Evolutionary conservation across 2,797 vertebrate genomes (phyloP), one percentile per base, ranked within the genome.

Genomic region (Xiphorhynchus erythropygius): DNA sequence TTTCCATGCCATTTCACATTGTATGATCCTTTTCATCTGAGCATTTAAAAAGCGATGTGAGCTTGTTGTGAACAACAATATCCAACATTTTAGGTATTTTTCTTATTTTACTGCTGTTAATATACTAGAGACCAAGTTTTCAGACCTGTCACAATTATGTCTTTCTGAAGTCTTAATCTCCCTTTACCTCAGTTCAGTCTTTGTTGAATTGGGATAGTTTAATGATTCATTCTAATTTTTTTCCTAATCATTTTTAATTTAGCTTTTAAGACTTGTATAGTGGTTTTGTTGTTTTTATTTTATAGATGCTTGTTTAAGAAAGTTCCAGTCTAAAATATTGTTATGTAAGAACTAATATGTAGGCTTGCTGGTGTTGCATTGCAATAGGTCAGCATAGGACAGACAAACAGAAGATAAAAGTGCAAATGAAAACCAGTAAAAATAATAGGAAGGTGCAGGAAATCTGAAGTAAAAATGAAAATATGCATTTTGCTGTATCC

Each of bases 351-450:
- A 63, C 4, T 57, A 49, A 18, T 35, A 65, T 42, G 8, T 23
- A 16, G 27, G 9, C 12, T 73, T 83, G 8, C 41, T 27, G 35
- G 18, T 37, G 7, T 55, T 67, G 32, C 30, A 41, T 30, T 65
- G 35, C 62, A 74, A 50, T 30, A 67, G 14, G 32, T 49, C 21
- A 41, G 19, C 24, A 42, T 7, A 39, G 44, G 9, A 28, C 46
- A 60, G 37, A 33, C 28, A 70, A 2, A 1, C 12, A 64, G 41
- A 65, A 50, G 17, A 75, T 10, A 46, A 60, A 77, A 79, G 1
- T 33, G 67, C 0, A 0, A 56, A 42, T 24, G 28, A 49, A 69
- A 65, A 5, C 0, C 0, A 53, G 42, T 30, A 41, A 49, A 69
- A 65, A 6, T 18, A 30, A 7, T 8, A 75, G 7, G 2, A 87